These are phyloP conservation scores for Glyphotaelius pellucidus DNA, from an alignment of 2,888 invertebrate species.

Conservation along the genomic window DNA sequence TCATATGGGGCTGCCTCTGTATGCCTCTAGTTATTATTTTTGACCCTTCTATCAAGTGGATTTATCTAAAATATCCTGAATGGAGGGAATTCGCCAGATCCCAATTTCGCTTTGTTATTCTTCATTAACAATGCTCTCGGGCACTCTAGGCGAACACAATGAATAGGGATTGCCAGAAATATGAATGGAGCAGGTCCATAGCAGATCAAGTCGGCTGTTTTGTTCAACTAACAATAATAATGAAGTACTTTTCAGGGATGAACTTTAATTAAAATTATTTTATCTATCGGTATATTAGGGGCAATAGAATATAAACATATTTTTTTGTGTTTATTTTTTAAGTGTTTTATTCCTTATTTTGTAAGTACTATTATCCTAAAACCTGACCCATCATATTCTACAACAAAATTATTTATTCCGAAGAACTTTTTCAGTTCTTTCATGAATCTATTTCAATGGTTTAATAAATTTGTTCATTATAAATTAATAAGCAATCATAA, in stretches of 20 bases:
- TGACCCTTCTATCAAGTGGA: not conserved
- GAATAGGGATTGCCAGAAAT: not conserved
- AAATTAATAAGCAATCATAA: too few relatives aligned
- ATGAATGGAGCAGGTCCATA: not conserved
- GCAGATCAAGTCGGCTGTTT: not conserved
- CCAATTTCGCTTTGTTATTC: conserved; percentile 4
- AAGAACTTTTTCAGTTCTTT: too few relatives aligned
- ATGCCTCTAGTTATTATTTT: not conserved
- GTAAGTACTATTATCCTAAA: too few relatives aligned
- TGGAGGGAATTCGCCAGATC: not conserved
- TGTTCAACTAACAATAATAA: not conserved
- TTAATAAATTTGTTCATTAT: too few relatives aligned
- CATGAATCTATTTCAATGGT: too few relatives aligned
- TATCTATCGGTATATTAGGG: not conserved
- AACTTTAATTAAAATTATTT: not conserved
- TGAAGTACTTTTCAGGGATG: not conserved
- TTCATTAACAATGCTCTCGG: conserved; percentile 5
- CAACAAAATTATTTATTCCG: too few relatives aligned
- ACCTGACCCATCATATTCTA: too few relatives aligned
- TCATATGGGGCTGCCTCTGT: not conserved
- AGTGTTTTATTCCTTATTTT: not conserved
- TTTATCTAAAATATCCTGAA: conserved; percentile 8
- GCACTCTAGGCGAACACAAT: not conserved
- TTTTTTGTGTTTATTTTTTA: not conserved
- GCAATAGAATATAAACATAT: not conserved